Evolutionary conservation across 92 coral and sea anemone genomes (phyloP).

Genomic region (Hydrozoanthus gracilis): DNA sequence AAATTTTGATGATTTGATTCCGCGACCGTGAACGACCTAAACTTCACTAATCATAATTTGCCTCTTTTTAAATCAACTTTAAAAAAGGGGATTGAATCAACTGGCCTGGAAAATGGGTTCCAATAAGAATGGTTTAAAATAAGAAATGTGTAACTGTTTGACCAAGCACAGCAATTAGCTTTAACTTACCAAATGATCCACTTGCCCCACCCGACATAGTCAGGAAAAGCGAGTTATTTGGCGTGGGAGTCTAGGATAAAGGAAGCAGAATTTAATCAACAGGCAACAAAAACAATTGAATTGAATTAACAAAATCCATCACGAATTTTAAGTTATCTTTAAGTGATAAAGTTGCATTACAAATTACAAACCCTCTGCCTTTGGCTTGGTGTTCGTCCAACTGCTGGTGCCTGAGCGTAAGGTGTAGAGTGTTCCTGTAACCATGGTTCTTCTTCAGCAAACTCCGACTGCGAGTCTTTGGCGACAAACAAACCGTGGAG

Average conservation of each 20-base stretch:
- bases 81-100: too few species aligned
- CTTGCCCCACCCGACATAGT: constrained; percentile 66
- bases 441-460: constrained; percentile 65
- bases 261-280: neutral
- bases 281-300: neutral
- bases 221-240: constrained; percentile 60
- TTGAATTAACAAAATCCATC: neutral
- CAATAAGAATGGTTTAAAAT: too few species aligned
- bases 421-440: constrained; percentile 81
- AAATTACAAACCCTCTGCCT: constrained; percentile 51
- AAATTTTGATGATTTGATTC: too few species aligned
- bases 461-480: constrained; percentile 71
- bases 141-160: too few species aligned
- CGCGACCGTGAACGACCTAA: too few species aligned
- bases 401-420: constrained; percentile 59
- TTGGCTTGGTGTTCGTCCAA: constrained; percentile 60
- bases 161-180: neutral
- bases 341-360: too few species aligned
- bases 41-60: too few species aligned
- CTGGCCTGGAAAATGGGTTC: too few species aligned
- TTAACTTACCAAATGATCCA: constrained; percentile 66
- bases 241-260: constrained; percentile 53
- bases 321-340: too few species aligned
- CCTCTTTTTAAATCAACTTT: too few species aligned
- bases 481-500: constrained; percentile 95